phyloP scores from a whole-genome alignment of 2,113 vertebrate genomes.

The Athene cunicularia region DNA sequence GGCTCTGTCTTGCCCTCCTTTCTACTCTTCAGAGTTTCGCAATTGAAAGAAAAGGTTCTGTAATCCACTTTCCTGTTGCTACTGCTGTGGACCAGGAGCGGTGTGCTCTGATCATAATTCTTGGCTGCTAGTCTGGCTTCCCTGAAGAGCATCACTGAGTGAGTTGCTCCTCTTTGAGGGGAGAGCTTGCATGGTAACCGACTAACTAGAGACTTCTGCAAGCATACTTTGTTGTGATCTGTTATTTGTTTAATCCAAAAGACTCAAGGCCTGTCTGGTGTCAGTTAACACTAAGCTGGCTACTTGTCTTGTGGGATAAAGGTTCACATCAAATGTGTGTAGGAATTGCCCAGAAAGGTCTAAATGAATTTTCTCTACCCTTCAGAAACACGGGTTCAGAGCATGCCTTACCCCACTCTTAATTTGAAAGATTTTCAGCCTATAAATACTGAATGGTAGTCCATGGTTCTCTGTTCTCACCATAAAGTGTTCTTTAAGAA shows the following conservation, averaged over 20 bases:
- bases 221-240: neutral
- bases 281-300: neutral
- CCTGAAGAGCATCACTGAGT: neutral
- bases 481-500: neutral
- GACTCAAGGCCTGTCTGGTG: neutral
- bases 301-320: neutral
- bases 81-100: neutral
- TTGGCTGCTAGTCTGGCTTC: neutral
- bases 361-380: neutral
- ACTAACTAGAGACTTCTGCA: neutral
- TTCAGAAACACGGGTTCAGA: neutral
- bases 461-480: neutral
- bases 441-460: neutral
- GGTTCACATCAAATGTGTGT: rapidly evolving
- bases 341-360: neutral
- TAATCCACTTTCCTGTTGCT: neutral
- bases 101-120: neutral
- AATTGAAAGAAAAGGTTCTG: neutral
- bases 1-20: neutral
- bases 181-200: neutral
- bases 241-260: neutral
- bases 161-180: neutral
- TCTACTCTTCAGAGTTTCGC: neutral
- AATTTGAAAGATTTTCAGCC: neutral
- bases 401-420: neutral